Evolutionary conservation across 2,888 invertebrate species (phyloP).

Genomic region (Epinotia nisella): DNA sequence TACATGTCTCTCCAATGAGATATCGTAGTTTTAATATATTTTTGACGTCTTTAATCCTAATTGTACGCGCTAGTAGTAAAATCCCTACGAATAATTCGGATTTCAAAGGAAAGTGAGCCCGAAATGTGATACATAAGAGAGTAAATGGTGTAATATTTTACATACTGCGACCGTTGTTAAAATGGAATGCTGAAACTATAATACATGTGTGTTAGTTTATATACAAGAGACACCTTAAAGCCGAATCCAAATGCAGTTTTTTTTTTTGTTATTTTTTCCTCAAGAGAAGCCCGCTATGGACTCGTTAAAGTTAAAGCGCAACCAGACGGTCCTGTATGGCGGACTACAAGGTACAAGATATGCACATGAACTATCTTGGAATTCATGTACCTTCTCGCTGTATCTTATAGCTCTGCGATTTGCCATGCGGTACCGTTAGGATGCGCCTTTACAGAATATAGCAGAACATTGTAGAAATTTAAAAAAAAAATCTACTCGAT

Average conservation of each 20-base stretch:
- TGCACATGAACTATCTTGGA: neutral
- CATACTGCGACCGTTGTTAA: constrained; percentile 63
- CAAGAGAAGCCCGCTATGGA: too few species aligned
- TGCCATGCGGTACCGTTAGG: neutral
- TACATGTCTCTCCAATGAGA: neutral
- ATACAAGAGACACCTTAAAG: constrained; percentile 35
- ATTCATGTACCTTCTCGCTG: neutral
- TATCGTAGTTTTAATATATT: neutral
- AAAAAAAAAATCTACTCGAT: too few species aligned
- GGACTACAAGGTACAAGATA: neutral
- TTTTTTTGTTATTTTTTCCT: too few species aligned
- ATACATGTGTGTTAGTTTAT: constrained; percentile 49
- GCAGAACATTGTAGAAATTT: neutral
- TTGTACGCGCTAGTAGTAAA: too few species aligned
- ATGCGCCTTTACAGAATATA: neutral
- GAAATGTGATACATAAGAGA: neutral
- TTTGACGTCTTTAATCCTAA: too few species aligned
- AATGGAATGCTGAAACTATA: constrained; percentile 46
- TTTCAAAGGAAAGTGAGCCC: neutral
- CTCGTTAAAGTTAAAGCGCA: neutral
- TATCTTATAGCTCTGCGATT: neutral
- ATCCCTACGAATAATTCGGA: neutral
- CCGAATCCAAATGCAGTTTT: constrained; percentile 12
- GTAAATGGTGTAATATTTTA: constrained; percentile 46
- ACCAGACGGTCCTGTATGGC: neutral